Evolutionary conservation across 2,888 invertebrate genomes (phyloP).

Genomic region (Microctonus brassicae): DNA sequence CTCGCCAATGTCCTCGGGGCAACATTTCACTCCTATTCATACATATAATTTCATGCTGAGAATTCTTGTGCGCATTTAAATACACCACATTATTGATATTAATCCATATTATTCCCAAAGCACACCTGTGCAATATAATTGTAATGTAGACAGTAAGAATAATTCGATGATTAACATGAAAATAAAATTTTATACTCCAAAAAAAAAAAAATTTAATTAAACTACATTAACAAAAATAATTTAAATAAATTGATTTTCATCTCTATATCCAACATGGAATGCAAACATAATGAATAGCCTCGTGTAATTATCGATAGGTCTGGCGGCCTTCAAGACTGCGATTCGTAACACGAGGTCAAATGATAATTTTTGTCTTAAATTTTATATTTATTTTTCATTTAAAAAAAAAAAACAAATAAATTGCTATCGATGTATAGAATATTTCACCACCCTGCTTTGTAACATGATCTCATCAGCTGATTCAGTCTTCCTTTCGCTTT

Average conservation of each 20-base stretch:
- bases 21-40: constrained; percentile 53
- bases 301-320: constrained; percentile 46
- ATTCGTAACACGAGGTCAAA: constrained; percentile 60
- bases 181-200: no score
- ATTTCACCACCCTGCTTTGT: constrained; percentile 8
- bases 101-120: not conserved
- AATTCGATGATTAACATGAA: no score
- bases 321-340: constrained; percentile 60
- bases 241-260: constrained; percentile 9
- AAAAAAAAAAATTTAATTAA: not conserved
- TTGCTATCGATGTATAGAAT: no score
- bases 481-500: no score
- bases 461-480: constrained; percentile 18
- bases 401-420: no score
- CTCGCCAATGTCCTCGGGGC: constrained; percentile 61
- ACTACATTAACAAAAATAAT: not conserved
- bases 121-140: not conserved
- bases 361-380: constrained; percentile 48
- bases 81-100: not conserved
- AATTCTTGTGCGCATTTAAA: not conserved
- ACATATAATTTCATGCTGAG: not conserved
- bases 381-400: not conserved
- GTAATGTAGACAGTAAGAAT: no score
- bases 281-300: constrained; percentile 45
- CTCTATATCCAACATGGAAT: constrained; percentile 38